Evolutionary conservation across 2,113 vertebrate genomes (phyloP).

Genomic region (Ranitomeya imitator): DNA sequence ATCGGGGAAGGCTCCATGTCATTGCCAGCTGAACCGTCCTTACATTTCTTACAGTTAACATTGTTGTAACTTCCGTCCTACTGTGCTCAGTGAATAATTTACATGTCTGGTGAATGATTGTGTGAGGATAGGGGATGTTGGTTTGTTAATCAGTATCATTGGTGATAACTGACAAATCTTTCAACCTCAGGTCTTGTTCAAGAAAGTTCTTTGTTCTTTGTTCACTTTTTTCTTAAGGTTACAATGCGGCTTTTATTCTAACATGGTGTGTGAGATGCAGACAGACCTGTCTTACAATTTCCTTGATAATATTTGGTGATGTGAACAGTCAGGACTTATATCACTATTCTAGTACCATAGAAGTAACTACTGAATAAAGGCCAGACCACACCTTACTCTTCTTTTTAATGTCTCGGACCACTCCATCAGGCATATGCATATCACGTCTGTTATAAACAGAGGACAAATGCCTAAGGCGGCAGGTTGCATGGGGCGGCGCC

Average conservation of each 20-base stretch:
- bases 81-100: slow-evolving; percentile 1
- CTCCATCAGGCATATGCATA: too few species aligned
- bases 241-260: background rate
- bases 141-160: slow-evolving; percentile 8
- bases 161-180: background rate
- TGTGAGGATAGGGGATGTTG: background rate
- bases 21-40: background rate
- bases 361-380: background rate
- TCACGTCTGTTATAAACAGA: too few species aligned
- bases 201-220: slow-evolving; percentile 1
- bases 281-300: background rate
- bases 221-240: background rate
- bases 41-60: background rate
- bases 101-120: slow-evolving; percentile 1
- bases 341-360: background rate
- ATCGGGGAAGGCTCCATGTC: background rate
- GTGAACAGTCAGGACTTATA: background rate
- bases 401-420: too few species aligned
- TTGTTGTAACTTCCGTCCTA: background rate
- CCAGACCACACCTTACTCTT: background rate
- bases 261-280: background rate
- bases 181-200: background rate
- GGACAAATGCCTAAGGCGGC: too few species aligned
- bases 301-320: background rate
- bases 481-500: too few species aligned